Evolutionary conservation across 2,888 invertebrate genomes (phyloP), one percentile per base, ranked within the genome.

Genomic region (Hololepta plana): DNA sequence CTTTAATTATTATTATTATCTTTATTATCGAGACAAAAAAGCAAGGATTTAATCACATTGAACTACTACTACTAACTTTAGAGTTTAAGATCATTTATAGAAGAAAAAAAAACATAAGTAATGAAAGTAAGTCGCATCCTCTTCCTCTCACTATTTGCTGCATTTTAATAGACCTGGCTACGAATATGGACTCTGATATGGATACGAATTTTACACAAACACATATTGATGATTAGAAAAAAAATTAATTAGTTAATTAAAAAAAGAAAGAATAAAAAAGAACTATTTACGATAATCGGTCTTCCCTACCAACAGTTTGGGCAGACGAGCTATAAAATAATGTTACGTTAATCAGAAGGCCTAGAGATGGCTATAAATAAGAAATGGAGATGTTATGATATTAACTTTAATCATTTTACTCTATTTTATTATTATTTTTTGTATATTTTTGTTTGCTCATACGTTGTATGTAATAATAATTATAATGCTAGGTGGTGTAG

Each of bases 71-170:
- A 37, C 35, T 33, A 35, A 36, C 35, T 34, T 33, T 36, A 33
- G 32, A 30, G 27, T 29, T n/a, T n/a, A n/a, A n/a, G n/a, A n/a
- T n/a, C n/a, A n/a, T n/a, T n/a, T n/a, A n/a, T n/a, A n/a, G n/a
- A n/a, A n/a, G n/a, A n/a, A n/a, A n/a, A n/a, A n/a, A n/a, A n/a
- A n/a, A n/a, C n/a, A n/a, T n/a, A n/a, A n/a, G n/a, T n/a, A n/a
- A n/a, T n/a, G n/a, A n/a, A n/a, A n/a, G n/a, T n/a, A n/a, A n/a
- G n/a, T n/a, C n/a, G n/a, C n/a, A n/a, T n/a, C 51, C 51, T 51
- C 53, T 54, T 52, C 53, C 53, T n/a, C n/a, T 53, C 53, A 54
- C 54, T 54, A 51, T 53, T 55, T 55, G 55, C 55, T 55, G 54
- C 54, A 55, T 55, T 51, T 46, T 42, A 44, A 50, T 49, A 51